Evolutionary conservation across 2,888 invertebrate genomes (phyloP).

Genomic region (Apotomis capreana): DNA sequence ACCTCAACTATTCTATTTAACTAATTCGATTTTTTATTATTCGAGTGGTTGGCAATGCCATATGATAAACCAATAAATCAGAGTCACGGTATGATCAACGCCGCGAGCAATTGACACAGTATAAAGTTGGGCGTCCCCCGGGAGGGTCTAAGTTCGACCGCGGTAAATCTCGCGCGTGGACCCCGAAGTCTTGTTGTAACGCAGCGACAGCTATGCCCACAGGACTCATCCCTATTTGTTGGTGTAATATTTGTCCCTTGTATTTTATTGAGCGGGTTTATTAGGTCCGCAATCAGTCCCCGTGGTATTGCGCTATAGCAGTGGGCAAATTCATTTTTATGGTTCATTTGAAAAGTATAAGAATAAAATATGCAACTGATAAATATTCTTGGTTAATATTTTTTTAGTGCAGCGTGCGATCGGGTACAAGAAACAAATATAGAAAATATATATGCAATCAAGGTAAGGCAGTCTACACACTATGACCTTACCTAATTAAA

Average conservation of each 20-base stretch:
- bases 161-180: constrained; percentile 66
- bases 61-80: too few relatives aligned
- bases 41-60: too few relatives aligned
- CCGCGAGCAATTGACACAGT: constrained; percentile 25
- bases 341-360: too few relatives aligned
- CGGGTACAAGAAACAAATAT: constrained; percentile 19
- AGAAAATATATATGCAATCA: constrained; percentile 17
- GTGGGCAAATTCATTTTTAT: too few relatives aligned
- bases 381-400: too few relatives aligned
- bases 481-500: too few relatives aligned
- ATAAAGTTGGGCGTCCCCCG: constrained; percentile 47
- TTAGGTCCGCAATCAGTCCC: background rate
- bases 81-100: background rate
- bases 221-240: constrained; percentile 59
- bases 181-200: constrained; percentile 65
- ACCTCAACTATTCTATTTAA: too few relatives aligned
- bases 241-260: constrained; percentile 35
- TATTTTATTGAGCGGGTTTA: constrained; percentile 24
- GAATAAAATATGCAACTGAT: too few relatives aligned
- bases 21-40: too few relatives aligned
- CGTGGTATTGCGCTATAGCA: too few relatives aligned
- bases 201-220: constrained; percentile 55
- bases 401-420: constrained; percentile 10
- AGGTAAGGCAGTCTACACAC: too few relatives aligned
- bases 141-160: constrained; percentile 70